Evolutionary conservation across 35 echinoderm and acorn worm genomes (phyloP).

Genomic region (Ptychodera flava): DNA sequence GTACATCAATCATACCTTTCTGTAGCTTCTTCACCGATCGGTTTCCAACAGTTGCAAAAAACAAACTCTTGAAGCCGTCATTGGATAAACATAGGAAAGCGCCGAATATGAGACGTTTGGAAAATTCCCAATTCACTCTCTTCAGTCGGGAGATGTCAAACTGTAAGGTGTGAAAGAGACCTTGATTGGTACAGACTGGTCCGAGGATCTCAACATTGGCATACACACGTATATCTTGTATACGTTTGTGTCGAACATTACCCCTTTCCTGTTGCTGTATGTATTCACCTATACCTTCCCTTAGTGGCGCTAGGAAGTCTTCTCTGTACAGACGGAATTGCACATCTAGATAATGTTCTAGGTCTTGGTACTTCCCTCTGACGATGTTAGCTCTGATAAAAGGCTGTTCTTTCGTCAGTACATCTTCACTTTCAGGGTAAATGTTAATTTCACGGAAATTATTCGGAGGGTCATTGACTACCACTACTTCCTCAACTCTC

Average conservation of each 20-base stretch:
- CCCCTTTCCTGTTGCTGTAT: not conserved
- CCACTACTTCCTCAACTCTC: not conserved
- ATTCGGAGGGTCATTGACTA: not conserved
- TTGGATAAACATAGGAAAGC: not conserved
- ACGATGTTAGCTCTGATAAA: conserved; percentile 45
- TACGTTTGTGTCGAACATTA: not conserved
- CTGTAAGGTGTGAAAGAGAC: not conserved
- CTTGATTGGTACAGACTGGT: not conserved
- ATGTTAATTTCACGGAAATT: conserved; percentile 32
- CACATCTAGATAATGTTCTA: conserved; percentile 42
- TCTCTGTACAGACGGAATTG: conserved; percentile 70
- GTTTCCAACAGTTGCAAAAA: not conserved
- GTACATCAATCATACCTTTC: not conserved
- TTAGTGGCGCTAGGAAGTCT: conserved; percentile 49
- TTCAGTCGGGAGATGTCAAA: conserved; percentile 27
- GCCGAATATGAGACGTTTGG: not conserved
- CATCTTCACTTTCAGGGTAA: conserved; percentile 18
- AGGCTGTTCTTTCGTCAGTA: conserved; percentile 14
- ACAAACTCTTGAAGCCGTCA: not conserved
- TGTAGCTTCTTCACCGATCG: not conserved
- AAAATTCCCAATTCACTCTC: not conserved
- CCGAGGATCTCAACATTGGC: conserved; percentile 9
- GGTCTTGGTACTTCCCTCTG: conserved; percentile 30
- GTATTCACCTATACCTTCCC: conserved; percentile 43
- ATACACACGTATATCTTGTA: conserved; percentile 33